phyloP scores from a whole-genome alignment of 2,888 invertebrate genomes.

The Lasioglossum pauxillum region DNA sequence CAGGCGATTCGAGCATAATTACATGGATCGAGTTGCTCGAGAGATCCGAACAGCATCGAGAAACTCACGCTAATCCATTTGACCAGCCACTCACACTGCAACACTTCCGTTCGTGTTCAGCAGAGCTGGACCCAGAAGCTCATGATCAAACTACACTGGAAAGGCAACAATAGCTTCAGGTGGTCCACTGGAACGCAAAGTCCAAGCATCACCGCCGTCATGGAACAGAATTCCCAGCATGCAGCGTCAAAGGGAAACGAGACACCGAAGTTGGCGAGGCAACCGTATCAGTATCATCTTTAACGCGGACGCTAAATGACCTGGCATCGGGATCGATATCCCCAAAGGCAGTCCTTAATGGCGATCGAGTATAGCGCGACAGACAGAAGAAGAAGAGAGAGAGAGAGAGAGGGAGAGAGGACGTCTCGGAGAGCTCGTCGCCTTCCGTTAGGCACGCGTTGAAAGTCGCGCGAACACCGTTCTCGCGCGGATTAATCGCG shows the following conservation, averaged over 20 bases:
- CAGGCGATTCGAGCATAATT: background rate
- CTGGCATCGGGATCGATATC: constrained; percentile 32
- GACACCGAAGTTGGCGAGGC: background rate
- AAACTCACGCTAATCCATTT: background rate
- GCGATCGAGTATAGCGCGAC: background rate
- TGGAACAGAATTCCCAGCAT: constrained; percentile 3
- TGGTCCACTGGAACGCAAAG: background rate
- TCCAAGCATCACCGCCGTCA: background rate
- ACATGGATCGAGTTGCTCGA: background rate
- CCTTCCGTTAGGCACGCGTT: background rate
- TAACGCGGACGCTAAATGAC: background rate
- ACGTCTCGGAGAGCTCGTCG: background rate
- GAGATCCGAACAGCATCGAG: background rate
- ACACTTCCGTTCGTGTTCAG: background rate
- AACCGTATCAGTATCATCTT: constrained; percentile 45
- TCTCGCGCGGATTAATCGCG: constrained; percentile 12
- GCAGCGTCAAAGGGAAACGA: background rate
- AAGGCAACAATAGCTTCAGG: background rate
- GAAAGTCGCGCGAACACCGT: background rate
- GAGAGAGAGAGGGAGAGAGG: background rate
- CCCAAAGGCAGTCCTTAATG: background rate
- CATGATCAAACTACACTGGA: background rate
- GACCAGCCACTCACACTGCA: background rate
- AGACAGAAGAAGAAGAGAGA: background rate
- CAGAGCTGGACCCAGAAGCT: background rate